These are phyloP conservation scores for Calephelis nemesis DNA, from an alignment of 1,140 invertebrate species.

Conservation along the genomic window DNA sequence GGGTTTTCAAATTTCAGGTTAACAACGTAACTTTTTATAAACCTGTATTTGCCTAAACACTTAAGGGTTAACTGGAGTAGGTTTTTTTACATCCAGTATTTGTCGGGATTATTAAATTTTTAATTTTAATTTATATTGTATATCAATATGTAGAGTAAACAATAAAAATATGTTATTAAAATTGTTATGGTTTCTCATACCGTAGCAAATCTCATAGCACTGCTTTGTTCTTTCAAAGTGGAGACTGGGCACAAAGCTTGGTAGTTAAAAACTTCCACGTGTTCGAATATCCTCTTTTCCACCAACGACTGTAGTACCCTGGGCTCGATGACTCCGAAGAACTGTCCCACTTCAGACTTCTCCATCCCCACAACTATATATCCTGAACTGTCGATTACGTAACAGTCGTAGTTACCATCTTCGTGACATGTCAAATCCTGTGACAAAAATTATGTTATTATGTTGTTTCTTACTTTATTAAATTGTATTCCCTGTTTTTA, in stretches of 20 bases:
- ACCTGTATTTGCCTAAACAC: too few species aligned
- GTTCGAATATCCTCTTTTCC: conserved; percentile 85
- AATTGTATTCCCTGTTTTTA: too few species aligned
- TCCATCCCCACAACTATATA: conserved; percentile 90
- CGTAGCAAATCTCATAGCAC: conserved; percentile 46
- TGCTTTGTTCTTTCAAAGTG: conserved; percentile 37
- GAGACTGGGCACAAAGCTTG: conserved; percentile 85
- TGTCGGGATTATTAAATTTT: too few species aligned
- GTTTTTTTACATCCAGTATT: too few species aligned
- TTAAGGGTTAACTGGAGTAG: too few species aligned
- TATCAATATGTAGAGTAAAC: too few species aligned
- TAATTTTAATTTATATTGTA: too few species aligned
- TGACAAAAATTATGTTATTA: conserved; percentile 38
- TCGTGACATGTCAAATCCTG: conserved; percentile 79
- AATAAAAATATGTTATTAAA: too few species aligned
- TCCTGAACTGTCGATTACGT: conserved; percentile 93
- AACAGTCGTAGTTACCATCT: conserved; percentile 85
- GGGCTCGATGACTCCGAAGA: conserved; percentile 92
- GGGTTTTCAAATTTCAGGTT: too few species aligned
- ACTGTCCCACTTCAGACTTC: conserved; percentile 85
- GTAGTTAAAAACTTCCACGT: conserved; percentile 91
- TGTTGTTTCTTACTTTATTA: too few species aligned
- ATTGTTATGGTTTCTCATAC: conserved; percentile 33
- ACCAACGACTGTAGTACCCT: conserved; percentile 88
- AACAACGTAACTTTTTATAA: too few species aligned